Conservation (phyloP, 2,888 invertebrate species). For the Malthinus seriepunctatus region DNA sequence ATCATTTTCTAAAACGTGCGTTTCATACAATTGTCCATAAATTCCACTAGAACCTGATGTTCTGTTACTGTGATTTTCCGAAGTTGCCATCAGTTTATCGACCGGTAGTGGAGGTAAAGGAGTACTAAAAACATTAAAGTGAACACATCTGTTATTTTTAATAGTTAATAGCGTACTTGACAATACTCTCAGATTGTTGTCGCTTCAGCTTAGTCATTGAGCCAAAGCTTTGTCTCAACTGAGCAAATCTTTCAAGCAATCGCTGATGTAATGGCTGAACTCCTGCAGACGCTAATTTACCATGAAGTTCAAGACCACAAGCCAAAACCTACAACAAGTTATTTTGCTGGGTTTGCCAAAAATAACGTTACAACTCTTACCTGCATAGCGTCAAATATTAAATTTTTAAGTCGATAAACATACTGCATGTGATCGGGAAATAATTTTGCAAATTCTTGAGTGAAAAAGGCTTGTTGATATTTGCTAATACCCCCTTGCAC, state of each 20-base stretch:
- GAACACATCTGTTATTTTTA: background rate
- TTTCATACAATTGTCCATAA: conserved; percentile 56
- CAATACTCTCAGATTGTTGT: conserved; percentile 79
- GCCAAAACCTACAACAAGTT: conserved; percentile 63
- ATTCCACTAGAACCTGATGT: conserved; percentile 55
- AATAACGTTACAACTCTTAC: conserved; percentile 41
- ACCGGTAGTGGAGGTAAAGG: conserved; percentile 81
- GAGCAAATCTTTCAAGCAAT: conserved; percentile 83
- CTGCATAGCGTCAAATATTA: conserved; percentile 77
- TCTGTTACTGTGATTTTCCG: conserved; percentile 48
- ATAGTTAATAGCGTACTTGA: conserved; percentile 63
- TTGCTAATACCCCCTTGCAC: conserved; percentile 95
- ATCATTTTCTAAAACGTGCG: conserved; percentile 55
- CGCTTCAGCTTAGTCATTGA: conserved; percentile 64
- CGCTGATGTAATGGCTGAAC: conserved; percentile 91
- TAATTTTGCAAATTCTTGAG: conserved; percentile 71
- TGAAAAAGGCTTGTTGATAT: conserved; percentile 94
- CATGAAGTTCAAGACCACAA: conserved; percentile 82
- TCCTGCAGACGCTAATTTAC: conserved; percentile 81
- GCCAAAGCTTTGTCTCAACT: conserved; percentile 78
- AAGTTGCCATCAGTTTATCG: conserved; percentile 58
- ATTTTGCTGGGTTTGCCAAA: background rate
- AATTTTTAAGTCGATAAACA: conserved; percentile 63
- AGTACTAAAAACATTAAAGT: conserved; percentile 59
- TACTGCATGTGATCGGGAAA: conserved; percentile 63